phyloP scores from a whole-genome alignment of 2,888 invertebrate genomes.

The Ormia ochracea region DNA sequence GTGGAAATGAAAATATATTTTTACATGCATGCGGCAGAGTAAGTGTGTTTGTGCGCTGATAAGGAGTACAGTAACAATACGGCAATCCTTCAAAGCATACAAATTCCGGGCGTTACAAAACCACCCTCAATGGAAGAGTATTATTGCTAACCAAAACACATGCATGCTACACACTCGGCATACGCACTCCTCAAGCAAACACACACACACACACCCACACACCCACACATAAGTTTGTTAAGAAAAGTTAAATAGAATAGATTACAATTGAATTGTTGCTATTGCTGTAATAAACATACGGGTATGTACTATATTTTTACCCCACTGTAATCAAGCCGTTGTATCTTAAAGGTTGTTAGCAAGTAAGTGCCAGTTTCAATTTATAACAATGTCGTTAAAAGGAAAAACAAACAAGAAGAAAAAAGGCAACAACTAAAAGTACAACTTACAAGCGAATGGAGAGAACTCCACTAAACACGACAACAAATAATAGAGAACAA shows the following conservation, averaged over 20 bases:
- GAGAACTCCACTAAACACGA: background rate
- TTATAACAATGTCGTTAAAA: slow-evolving; percentile 58
- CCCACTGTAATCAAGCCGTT: slow-evolving; percentile 33
- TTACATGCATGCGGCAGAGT: background rate
- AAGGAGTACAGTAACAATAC: slow-evolving; percentile 40
- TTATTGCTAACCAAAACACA: slow-evolving; percentile 53
- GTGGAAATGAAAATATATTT: background rate
- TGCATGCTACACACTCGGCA: slow-evolving; percentile 17
- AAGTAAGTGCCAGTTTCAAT: slow-evolving; percentile 56
- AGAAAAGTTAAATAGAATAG: slow-evolving; percentile 11
- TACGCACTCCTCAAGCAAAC: slow-evolving; percentile 53
- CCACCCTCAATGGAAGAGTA: slow-evolving; percentile 25
- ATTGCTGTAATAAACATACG: slow-evolving; percentile 21
- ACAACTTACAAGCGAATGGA: slow-evolving; percentile 8
- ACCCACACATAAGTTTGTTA: slow-evolving; percentile 11
- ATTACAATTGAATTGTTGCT: slow-evolving; percentile 30
- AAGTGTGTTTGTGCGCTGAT: background rate
- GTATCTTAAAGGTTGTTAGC: slow-evolving; percentile 15
- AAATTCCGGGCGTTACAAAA: slow-evolving; percentile 46
- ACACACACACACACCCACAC: slow-evolving; percentile 34
- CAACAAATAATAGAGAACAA: background rate
- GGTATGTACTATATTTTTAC: background rate
- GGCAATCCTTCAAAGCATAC: slow-evolving; percentile 29
- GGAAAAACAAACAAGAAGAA: slow-evolving; percentile 48
- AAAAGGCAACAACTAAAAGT: slow-evolving; percentile 21